These are phyloP conservation scores for Simalia tracyae DNA, from an alignment of 2,797 vertebrate genomes.

Conservation along the genomic window DNA sequence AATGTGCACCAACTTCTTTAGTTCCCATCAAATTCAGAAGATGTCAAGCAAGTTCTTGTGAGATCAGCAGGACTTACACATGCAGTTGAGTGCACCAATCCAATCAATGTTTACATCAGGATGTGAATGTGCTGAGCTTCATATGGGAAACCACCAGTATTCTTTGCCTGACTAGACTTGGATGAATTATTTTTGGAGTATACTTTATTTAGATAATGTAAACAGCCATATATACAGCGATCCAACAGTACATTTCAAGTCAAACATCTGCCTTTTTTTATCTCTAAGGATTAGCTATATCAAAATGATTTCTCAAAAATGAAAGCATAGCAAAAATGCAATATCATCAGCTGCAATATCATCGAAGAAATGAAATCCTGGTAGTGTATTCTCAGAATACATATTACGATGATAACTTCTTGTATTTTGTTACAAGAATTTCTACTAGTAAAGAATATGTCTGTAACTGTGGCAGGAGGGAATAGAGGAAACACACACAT, in stretches of 20 bases:
- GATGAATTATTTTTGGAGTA: slow-evolving; percentile 13
- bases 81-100: not conserved
- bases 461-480: not conserved
- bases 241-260: slow-evolving; percentile 2
- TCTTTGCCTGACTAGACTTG: slow-evolving; percentile 23
- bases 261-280: not conserved
- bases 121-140: not conserved
- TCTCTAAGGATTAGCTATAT: not conserved
- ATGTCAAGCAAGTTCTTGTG: not conserved
- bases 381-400: not conserved
- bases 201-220: slow-evolving; percentile 11
- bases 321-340: not conserved
- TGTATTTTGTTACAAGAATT: not conserved
- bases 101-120: not conserved
- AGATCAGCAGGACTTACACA: not conserved
- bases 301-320: not conserved
- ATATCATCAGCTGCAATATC: not conserved
- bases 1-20: not conserved
- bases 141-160: not conserved
- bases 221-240: not conserved
- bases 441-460: not conserved
- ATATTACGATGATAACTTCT: not conserved
- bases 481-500: not conserved
- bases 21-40: not conserved
- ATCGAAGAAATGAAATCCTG: not conserved